Percentiles rank a stretch among this genome's conserved stretches.
These are phyloP conservation scores for Bubo scandiacus DNA, from an alignment of 2,113 vertebrate species.

Conservation along the genomic window DNA sequence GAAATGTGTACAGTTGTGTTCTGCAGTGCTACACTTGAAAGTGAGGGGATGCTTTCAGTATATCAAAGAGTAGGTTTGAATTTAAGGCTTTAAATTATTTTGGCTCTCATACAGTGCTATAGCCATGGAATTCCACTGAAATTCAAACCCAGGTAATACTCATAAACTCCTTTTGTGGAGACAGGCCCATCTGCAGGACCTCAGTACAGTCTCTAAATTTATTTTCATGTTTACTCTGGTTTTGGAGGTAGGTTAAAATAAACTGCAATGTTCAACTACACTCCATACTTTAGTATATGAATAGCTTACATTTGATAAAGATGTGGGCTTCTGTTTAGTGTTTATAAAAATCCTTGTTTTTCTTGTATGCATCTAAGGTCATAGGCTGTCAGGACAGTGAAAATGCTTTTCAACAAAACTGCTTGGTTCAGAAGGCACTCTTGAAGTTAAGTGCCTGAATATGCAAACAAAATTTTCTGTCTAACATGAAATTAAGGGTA, in stretches of 20 bases:
- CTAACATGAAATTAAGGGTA: not conserved
- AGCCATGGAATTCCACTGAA: not conserved
- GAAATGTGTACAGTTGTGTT: not conserved
- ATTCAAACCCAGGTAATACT: not conserved
- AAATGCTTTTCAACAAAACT: not conserved
- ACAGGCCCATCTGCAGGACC: not conserved
- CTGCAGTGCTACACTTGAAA: not conserved
- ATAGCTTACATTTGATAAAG: not conserved
- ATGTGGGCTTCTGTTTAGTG: not conserved
- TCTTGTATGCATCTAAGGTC: not conserved
- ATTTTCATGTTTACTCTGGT: not conserved
- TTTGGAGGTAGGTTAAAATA: not conserved
- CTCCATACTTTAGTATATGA: not conserved
- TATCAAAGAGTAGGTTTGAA: not conserved
- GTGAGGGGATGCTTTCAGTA: not conserved
- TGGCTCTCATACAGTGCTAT: not conserved
- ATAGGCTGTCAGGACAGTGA: accelerated
- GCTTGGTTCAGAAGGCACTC: not conserved
- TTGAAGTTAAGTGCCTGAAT: not conserved
- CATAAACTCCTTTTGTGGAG: not conserved
- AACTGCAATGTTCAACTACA: not conserved
- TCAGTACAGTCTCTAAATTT: not conserved
- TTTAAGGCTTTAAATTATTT: constrained; percentile 1
- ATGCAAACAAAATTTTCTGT: not conserved
- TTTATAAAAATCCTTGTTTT: not conserved